Base-by-base conservation (phyloP, 2,888 invertebrate genomes). In the Philopedon plagiatum region DNA sequence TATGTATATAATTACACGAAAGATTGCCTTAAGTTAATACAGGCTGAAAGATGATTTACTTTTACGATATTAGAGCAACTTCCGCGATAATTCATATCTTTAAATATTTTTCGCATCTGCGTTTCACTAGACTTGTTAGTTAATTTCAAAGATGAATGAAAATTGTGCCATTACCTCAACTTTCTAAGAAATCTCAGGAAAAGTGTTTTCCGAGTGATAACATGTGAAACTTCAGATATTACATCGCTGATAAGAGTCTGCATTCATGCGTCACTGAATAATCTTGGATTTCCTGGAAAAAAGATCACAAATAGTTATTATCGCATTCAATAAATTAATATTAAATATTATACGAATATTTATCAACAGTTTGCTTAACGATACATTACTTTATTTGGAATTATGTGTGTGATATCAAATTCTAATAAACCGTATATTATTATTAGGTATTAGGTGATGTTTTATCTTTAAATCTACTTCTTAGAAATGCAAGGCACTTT, bases 121-220 rank as follows among this genome's bases (percentile, higher is more conserved):
- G n/a, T n/a, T n/a, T n/a, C n/a, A n/a, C 26, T 26, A 26, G 7
- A 26, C 26, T 26, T 26, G n/a, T n/a, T n/a, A n/a, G n/a, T n/a
- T n/a, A n/a, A n/a, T n/a, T n/a, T n/a, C n/a, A n/a, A n/a, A n/a
- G n/a, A n/a, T n/a, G n/a, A n/a, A n/a, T n/a, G n/a, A n/a, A n/a
- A n/a, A n/a, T n/a, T n/a, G n/a, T n/a, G n/a, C 37, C n/a, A n/a
- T 57, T 57, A 57, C 57, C 37, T 32, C 11, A 34, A 21, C 7
- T n/a, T 57, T 57, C 37, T 37, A 7, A 34, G 57, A 57, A 57
- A 57, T n/a, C 32, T 34, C 13, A 54, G 32, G 32, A 8, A 13
- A 54, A 54, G 57, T 57, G 57, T 57, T 57, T 57, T 34, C 21
- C 57, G 9, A 21, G 34, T n/a, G 57, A 57, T 26, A 58, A 37